Evolutionary conservation across 2,888 invertebrate species (phyloP).

Genomic region (Poecilus cupreus): DNA sequence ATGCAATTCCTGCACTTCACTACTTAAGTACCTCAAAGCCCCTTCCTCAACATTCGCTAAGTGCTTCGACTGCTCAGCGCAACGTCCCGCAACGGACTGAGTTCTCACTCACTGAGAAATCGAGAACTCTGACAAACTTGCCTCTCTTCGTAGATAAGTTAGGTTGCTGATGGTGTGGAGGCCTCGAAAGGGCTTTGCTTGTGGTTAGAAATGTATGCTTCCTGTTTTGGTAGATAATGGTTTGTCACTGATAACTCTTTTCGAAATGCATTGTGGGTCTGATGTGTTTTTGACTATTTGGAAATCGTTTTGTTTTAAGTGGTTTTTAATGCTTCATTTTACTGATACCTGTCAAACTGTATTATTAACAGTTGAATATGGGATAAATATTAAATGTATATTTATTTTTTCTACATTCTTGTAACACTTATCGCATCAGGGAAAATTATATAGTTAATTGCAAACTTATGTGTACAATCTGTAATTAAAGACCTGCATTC

Average conservation of each 20-base stretch:
- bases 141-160: background rate
- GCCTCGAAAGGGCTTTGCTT: background rate
- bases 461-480: conserved; percentile 21
- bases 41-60: background rate
- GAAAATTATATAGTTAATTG: background rate
- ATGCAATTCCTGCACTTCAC: conserved; percentile 3
- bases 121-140: background rate
- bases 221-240: background rate
- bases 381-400: background rate
- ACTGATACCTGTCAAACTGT: too few species aligned
- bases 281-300: background rate
- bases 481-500: conserved; percentile 4
- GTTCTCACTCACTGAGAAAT: background rate
- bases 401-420: background rate
- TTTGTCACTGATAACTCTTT: background rate
- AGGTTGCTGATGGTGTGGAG: background rate
- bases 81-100: conserved; percentile 16
- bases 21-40: background rate
- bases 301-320: background rate
- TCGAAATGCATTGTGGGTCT: background rate
- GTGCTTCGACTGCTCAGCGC: conserved; percentile 7
- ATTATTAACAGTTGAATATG: too few species aligned
- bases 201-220: background rate
- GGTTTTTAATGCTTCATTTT: background rate
- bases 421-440: background rate